phyloP scores from a whole-genome alignment of 2,888 invertebrate genomes.

The Pandemis corylana region DNA sequence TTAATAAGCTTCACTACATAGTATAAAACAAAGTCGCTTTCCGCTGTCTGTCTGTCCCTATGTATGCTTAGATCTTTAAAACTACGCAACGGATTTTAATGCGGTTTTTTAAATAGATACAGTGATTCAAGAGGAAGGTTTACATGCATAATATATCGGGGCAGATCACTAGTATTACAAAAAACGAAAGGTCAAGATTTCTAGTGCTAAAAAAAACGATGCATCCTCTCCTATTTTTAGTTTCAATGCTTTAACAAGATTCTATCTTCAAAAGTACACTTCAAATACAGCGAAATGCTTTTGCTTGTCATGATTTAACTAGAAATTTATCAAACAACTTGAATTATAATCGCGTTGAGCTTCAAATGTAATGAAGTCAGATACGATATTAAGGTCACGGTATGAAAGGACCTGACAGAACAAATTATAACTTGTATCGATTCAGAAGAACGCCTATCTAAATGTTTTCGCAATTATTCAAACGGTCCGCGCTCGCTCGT shows the following conservation, averaged over 20 bases:
- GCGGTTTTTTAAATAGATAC: too few relatives aligned
- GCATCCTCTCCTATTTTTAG: not conserved
- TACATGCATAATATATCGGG: too few relatives aligned
- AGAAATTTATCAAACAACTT: conserved; percentile 44
- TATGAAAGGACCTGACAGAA: conserved; percentile 55
- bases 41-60: too few relatives aligned
- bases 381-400: conserved; percentile 45
- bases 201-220: too few relatives aligned
- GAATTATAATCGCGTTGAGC: conserved; percentile 15
- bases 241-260: not conserved
- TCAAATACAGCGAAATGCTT: not conserved
- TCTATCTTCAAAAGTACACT: not conserved
- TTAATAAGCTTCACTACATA: too few relatives aligned
- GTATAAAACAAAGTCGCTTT: too few relatives aligned
- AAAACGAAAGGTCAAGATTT: too few relatives aligned
- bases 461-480: conserved; percentile 59
- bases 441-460: conserved; percentile 58
- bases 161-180: too few relatives aligned
- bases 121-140: too few relatives aligned
- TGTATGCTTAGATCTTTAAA: too few relatives aligned
- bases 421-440: conserved; percentile 60
- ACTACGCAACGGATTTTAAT: too few relatives aligned
- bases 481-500: conserved; percentile 49
- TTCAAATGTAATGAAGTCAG: conserved; percentile 22
- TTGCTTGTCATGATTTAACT: not conserved